Evolutionary conservation across 1,140 invertebrate genomes (phyloP), one percentile per base, ranked within the genome.

Genomic region (Heliconius hewitsoni): DNA sequence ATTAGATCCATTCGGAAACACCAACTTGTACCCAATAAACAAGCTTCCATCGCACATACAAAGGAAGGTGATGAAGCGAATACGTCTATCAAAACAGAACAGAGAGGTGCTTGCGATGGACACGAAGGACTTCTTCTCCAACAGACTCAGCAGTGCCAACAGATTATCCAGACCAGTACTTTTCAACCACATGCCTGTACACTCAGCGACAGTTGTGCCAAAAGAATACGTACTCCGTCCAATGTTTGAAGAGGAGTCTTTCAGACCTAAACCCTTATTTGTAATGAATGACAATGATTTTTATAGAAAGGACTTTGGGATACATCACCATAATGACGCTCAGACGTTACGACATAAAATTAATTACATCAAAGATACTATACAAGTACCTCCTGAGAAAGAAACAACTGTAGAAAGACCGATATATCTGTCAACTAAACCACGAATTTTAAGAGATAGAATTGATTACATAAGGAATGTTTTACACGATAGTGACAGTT

Each of bases 381-480:
- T 85, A 37, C 75, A 42, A 13, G 8, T 76, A 27, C 73, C 66
- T 16, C 1, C 71, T n/a, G n/a, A 46, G 5, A 16, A 23, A 34
- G 19, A 66, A 30, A 11, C 16, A 8, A 72, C 81, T 19, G 76
- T 85, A 52, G 79, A 86, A 76, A 75, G 73, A 77, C 83, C 83
- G 18, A 39, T 72, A 2, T 81, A 83, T 73, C 46, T 79, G 39
- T 70, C 60, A 13, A 77, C 84, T 75, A 88, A 86, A 39, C 87
- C 87, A 13, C 86, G 84, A 77, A 84, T 85, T 73, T 60, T 91
- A 16, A 80, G 88, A 76, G 85, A 89, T 30, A 85, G 85, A 83
- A 84, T 89, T 18, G 82, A 90, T 75, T 89, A 82, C 23, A 83
- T 91, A 27, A 83, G 85, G 78, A 89, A 79, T 30, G 86, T 85